Evolutionary conservation across 64 coral and sea anemone species (phyloP), one percentile per base, ranked within the genome.

Genomic region (Hydrozoanthus tunicans): DNA sequence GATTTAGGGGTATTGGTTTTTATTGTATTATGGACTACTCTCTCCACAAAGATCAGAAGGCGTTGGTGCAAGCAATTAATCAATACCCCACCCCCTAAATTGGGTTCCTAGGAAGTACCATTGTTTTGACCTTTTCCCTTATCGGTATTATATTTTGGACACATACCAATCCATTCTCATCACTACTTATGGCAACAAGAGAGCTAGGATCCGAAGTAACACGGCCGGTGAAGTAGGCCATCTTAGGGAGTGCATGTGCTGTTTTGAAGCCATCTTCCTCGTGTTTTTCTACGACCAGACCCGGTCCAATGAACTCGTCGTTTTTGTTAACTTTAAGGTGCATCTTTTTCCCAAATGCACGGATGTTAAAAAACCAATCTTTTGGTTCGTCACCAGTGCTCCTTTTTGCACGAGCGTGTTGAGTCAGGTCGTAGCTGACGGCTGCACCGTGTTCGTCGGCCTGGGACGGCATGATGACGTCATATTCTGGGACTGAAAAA

Each of bases 81-180:
- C 20, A 20, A 20, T 20, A 20, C 20, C 20, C 20, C 20, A 20
- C 20, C 20, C 20, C 20, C 20, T 20, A 20, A 20, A 20, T 20
- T 20, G 20, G 20, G 20, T 20, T 20, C 20, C 20, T 20, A 20
- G 20, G 20, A 20, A 20, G 20, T 20, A 20, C 20, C 20, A 20
- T 20, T 20, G 20, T 20, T 20, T 20, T 20, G 20, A 20, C 20
- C 20, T 20, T 20, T 20, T 20, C 20, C 20, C 20, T 20, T 20
- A 24, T 73, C 9, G 24, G 9, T 23, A 23, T 9, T 43, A 12
- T 52, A 5, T 9, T 11, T 52, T 76, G 11, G 3, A 13, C 59
- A 73, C 84, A 14, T 88, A 88, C 84, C 70, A 88, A 58, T 74
- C 84, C 84, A 15, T 13, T 27, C 3, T 88, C 84, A 60, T 88